phyloP scores from a whole-genome alignment of 2,113 vertebrate species.

The Porphyrio hochstetteri region DNA sequence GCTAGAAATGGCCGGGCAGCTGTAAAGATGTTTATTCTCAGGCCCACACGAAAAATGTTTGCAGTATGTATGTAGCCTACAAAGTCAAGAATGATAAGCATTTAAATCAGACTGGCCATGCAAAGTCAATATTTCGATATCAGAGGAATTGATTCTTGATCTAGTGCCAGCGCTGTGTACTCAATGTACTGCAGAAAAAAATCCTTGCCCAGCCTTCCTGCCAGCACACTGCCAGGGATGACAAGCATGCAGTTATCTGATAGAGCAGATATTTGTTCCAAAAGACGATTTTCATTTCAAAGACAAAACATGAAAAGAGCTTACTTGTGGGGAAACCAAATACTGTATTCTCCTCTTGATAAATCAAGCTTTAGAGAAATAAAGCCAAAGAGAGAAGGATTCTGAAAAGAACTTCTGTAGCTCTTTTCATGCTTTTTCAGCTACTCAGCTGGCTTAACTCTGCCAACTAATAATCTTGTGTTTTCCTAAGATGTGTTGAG shows the following conservation, averaged over 20 bases:
- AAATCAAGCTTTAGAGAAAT: constrained; percentile 63
- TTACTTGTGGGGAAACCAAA: constrained; percentile 70
- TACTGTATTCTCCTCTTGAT: constrained; percentile 62
- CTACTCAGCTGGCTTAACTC: constrained; percentile 44
- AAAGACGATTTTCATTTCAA: constrained; percentile 77
- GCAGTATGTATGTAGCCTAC: constrained; percentile 35
- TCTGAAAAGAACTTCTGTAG: constrained; percentile 58
- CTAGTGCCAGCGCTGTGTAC: constrained; percentile 57
- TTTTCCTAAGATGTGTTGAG: constrained; percentile 45
- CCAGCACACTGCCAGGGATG: constrained; percentile 50
- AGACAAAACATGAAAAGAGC: constrained; percentile 71
- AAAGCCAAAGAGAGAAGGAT: constrained; percentile 52
- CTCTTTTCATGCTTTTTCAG: constrained; percentile 59
- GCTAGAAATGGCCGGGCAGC: background rate
- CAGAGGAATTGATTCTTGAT: constrained; percentile 69
- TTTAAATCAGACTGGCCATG: constrained; percentile 64
- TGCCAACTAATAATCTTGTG: constrained; percentile 32
- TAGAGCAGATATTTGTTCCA: constrained; percentile 60
- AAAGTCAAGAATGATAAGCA: constrained; percentile 67
- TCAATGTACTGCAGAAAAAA: constrained; percentile 59
- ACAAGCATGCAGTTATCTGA: constrained; percentile 66
- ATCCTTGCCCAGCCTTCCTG: constrained; percentile 56
- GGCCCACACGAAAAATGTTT: constrained; percentile 46
- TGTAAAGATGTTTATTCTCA: constrained; percentile 48
- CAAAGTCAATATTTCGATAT: constrained; percentile 71